Evolutionary conservation across 2,113 vertebrate species (phyloP).

Genomic region (Hystrix cristata): DNA sequence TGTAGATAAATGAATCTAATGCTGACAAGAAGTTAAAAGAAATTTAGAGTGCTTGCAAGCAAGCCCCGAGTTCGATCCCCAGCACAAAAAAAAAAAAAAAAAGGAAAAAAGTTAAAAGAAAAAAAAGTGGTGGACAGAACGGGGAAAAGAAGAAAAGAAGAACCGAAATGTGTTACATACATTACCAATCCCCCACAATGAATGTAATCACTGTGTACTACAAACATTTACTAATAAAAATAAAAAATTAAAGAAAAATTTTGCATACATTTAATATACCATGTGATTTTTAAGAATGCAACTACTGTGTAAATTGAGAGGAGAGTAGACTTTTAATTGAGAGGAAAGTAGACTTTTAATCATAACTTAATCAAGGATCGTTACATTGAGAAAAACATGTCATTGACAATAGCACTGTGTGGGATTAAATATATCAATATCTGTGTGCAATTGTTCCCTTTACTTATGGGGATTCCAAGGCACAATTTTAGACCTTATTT

Average conservation of each 20-base stretch:
- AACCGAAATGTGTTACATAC: neutral
- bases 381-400: constrained; percentile 21
- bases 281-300: constrained; percentile 40
- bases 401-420: neutral
- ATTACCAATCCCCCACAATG: neutral
- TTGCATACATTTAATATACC: neutral
- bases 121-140: neutral
- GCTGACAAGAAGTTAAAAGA: neutral
- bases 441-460: neutral
- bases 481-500: neutral
- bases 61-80: too few relatives aligned
- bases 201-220: neutral
- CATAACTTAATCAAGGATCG: neutral
- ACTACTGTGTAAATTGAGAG: neutral
- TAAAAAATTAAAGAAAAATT: neutral
- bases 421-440: neutral
- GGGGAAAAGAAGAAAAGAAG: neutral
- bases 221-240: neutral
- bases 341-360: neutral
- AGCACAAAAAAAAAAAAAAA: too few relatives aligned
- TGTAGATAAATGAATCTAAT: neutral
- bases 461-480: neutral
- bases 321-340: neutral
- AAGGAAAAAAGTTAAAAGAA: too few relatives aligned
- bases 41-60: too few relatives aligned